Evolutionary conservation across 2,113 vertebrate genomes (phyloP).

Genomic region (Chamaea fasciata): DNA sequence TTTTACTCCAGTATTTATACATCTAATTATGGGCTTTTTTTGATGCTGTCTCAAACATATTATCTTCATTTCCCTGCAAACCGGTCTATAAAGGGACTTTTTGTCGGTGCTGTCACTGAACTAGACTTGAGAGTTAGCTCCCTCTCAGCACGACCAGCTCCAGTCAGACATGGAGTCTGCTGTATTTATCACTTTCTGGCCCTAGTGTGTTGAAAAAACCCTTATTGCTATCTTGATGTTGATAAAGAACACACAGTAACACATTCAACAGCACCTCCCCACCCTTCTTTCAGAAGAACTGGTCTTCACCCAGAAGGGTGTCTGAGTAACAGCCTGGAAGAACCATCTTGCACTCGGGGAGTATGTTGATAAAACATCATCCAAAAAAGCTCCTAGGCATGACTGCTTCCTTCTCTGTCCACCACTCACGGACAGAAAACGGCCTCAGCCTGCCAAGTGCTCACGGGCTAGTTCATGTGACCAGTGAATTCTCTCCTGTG

Average conservation of each 20-base stretch:
- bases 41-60: not conserved
- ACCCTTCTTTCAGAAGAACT: not conserved
- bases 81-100: not conserved
- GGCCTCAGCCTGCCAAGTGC: rapidly evolving
- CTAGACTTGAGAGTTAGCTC: not conserved
- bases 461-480: rapidly evolving
- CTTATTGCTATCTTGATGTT: not conserved
- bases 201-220: not conserved
- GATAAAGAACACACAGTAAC: not conserved
- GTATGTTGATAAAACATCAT: not conserved
- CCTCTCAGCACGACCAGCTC: not conserved
- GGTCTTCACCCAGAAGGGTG: not conserved
- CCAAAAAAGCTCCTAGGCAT: not conserved
- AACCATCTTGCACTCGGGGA: not conserved
- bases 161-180: not conserved
- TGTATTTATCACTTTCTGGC: not conserved
- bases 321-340: not conserved
- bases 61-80: not conserved
- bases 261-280: not conserved
- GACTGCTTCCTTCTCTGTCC: not conserved
- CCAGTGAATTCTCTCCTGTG: not conserved
- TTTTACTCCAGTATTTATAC: not conserved
- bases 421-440: not conserved
- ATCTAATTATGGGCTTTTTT: not conserved
- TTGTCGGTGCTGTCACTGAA: not conserved